Evolutionary conservation across 1,140 invertebrate genomes (phyloP), one percentile per base, ranked within the genome.

Genomic region (Nephotettix cincticeps): DNA sequence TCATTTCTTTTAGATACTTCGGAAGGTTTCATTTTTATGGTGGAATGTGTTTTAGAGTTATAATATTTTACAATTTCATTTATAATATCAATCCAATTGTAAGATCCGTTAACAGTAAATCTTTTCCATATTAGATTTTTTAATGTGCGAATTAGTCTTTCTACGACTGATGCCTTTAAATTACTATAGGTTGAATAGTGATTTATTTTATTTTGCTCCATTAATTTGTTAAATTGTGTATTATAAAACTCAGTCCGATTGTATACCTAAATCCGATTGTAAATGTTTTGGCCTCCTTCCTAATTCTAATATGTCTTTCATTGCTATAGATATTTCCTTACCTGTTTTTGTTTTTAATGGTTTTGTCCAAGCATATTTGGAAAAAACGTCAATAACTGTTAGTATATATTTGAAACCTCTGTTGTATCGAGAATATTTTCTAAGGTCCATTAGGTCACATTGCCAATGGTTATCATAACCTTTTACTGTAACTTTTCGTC

Each of bases 311-410:
- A 51, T n/a, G 6, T 51, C n/a, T 6, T n/a, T n/a, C 47, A 51
- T 51, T 19, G 47, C 47, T 51, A 19, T 9, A 51, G 47, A 11
- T 9, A 51, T 23, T 51, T 51, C 47, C 6, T 19, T n/a, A 9
- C 47, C 47, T 19, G 47, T 51, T 51, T 40, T 40, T 1, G 17
- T 3, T 40, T 4, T 45, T 1, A 45, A 19, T 45, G 40, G 30
- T 1, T 19, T 29, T 29, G 17, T 1, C 23, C 23, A 43, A 1
- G 30, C 40, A n/a, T 40, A 68, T 29, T 19, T 68, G 3, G 28
- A 77, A 75, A 83, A 82, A 23, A 79, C 74, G 76, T 84, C 79
- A 72, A 83, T 82, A 23, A 79, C 75, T 21, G 75, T 78, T 65
- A 83, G 73, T 51, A 83, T 74, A 75, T 81, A 83, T 45, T 77